Conservation (phyloP, 2,888 invertebrate genomes). For the Acrobasis repandana region DNA sequence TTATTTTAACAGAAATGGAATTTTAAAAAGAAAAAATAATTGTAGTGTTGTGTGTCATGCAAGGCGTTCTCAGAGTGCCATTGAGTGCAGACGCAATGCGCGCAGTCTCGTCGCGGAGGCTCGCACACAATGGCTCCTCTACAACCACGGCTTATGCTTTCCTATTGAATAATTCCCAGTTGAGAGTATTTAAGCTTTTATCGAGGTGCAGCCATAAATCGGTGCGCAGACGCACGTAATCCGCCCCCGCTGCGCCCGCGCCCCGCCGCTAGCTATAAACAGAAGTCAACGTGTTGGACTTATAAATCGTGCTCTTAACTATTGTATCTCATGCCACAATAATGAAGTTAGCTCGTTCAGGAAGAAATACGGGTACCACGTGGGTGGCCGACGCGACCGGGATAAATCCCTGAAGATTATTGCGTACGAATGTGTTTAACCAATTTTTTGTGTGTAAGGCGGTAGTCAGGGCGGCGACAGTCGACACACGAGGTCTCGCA, state of each 20-base stretch:
- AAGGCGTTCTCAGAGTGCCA: conserved; percentile 20
- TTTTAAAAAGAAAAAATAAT: not conserved
- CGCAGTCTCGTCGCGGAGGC: conserved; percentile 17
- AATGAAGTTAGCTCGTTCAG: conserved; percentile 82
- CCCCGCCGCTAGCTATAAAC: conserved; percentile 78
- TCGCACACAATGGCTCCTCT: conserved; percentile 39
- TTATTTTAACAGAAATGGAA: not conserved
- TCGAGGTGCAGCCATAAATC: conserved; percentile 78
- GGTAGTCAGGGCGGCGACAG: conserved; percentile 62
- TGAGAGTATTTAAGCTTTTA: conserved; percentile 81
- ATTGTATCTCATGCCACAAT: conserved; percentile 82
- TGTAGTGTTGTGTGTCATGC: not conserved
- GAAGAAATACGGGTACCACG: conserved; percentile 79
- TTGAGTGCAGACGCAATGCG: conserved; percentile 26
- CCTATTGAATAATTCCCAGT: conserved; percentile 73
- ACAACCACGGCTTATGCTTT: conserved; percentile 40
- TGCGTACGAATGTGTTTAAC: conserved; percentile 68
- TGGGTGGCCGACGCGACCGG: conserved; percentile 74
- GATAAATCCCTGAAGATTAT: conserved; percentile 76
- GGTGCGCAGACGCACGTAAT: conserved; percentile 77
- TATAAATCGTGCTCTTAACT: conserved; percentile 83
- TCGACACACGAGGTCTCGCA: conserved; percentile 59
- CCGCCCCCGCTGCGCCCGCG: conserved; percentile 71
- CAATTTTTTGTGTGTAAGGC: conserved; percentile 69
- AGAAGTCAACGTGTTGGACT: conserved; percentile 83